These are phyloP conservation scores for Strix occidentalis DNA, from an alignment of 2,797 vertebrate genomes.

Conservation along the genomic window DNA sequence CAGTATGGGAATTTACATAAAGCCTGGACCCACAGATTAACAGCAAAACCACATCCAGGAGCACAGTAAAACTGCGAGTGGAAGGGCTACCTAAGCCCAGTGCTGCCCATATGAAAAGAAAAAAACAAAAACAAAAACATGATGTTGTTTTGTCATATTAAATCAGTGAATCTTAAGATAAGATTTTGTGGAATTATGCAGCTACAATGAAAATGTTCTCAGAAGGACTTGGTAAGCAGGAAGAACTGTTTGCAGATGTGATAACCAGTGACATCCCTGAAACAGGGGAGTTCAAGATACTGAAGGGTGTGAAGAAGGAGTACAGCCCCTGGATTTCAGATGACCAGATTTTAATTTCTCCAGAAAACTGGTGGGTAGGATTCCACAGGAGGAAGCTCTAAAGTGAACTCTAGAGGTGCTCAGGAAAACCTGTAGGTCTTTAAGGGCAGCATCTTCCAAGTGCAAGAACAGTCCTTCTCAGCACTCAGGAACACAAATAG, in stretches of 20 bases:
- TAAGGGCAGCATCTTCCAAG: background rate
- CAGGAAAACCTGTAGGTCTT: background rate
- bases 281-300: background rate
- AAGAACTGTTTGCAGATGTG: background rate
- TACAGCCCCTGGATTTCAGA: background rate
- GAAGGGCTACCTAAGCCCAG: background rate
- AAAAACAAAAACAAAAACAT: background rate
- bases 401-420: background rate
- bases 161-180: background rate
- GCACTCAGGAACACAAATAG: background rate
- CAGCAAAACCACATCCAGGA: background rate
- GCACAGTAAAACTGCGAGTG: background rate
- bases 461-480: background rate
- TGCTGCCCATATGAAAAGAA: background rate
- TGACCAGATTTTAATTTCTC: background rate
- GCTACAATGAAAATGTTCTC: background rate
- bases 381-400: background rate
- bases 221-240: background rate
- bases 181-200: background rate
- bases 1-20: background rate
- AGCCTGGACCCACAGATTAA: background rate
- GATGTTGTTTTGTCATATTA: background rate
- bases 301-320: background rate
- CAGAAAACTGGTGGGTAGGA: background rate
- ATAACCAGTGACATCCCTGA: background rate